phyloP scores from a whole-genome alignment of 64 coral and sea anemone genomes.

The Catalaphyllia jardinei region DNA sequence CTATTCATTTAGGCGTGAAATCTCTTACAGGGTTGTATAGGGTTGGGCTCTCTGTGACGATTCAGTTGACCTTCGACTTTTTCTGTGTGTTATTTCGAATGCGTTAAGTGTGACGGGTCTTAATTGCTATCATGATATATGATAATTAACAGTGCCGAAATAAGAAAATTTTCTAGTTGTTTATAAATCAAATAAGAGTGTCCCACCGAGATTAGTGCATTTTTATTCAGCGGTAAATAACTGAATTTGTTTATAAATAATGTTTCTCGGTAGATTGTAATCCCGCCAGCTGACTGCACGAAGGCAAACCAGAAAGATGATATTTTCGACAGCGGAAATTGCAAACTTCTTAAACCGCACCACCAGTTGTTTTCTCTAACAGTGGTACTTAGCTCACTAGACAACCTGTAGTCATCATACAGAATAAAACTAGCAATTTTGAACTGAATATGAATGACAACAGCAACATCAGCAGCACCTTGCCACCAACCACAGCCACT shows the following conservation, averaged over 20 bases:
- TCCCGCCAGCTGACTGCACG: no score
- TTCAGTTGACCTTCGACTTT: not conserved
- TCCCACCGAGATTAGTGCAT: not conserved
- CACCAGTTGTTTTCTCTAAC: not conserved
- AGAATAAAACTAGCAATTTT: not conserved
- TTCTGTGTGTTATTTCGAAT: not conserved
- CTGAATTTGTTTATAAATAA: no score
- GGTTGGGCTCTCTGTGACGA: no score
- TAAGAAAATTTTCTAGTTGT: not conserved
- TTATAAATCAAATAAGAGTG: not conserved
- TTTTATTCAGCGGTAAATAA: no score
- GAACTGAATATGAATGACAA: not conserved
- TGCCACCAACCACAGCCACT: not conserved
- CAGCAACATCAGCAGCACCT: constrained; percentile 1
- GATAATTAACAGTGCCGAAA: not conserved
- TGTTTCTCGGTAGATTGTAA: no score
- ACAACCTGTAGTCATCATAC: not conserved
- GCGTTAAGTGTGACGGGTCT: not conserved
- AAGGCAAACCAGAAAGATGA: not conserved
- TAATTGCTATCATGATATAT: not conserved
- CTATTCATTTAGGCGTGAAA: not conserved
- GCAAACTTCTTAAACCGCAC: not conserved
- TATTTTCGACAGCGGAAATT: not conserved
- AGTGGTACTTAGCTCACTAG: not conserved
- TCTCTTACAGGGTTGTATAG: not conserved